Percentiles rank a stretch among this genome's conserved stretches.
Conservation (phyloP, 2,888 invertebrate species). For the Cosmia trapezina region DNA sequence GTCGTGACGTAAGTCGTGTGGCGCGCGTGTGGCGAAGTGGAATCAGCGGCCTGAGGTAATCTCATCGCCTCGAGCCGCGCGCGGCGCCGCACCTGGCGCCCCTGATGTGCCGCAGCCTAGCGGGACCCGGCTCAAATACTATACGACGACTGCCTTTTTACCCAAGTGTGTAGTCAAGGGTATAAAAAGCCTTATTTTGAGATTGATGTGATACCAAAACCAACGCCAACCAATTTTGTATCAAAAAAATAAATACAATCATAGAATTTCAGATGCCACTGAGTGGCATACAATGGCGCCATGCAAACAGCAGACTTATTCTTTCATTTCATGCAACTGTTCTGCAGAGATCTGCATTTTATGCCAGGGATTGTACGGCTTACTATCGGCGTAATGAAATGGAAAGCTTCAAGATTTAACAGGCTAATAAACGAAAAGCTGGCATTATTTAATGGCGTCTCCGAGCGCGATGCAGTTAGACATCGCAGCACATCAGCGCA, state of each 20-base stretch:
- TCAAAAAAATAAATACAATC: neutral
- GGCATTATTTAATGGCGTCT: constrained; percentile 31
- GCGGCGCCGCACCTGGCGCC: constrained; percentile 12
- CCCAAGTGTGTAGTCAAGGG: neutral
- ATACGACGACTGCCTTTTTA: neutral
- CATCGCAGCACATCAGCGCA: neutral
- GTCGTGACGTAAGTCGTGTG: constrained; percentile 13
- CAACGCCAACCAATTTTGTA: neutral
- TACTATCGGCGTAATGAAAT: constrained; percentile 43
- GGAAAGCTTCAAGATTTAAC: constrained; percentile 24
- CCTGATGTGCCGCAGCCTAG: neutral
- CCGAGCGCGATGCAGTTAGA: constrained; percentile 30
- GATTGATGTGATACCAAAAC: constrained; percentile 1
- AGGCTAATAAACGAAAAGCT: constrained; percentile 30
- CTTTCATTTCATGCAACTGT: constrained; percentile 1
- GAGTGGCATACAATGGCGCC: neutral
- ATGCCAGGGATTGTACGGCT: constrained; percentile 29
- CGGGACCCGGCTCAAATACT: constrained; percentile 2
- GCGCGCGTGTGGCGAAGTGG: constrained; percentile 11
- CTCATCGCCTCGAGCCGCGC: constrained; percentile 19
- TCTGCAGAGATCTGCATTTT: constrained; percentile 24
- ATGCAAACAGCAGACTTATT: neutral
- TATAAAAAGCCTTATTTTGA: neutral
- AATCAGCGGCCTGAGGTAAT: constrained; percentile 47
- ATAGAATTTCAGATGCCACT: too few relatives aligned